Base-by-base conservation (phyloP, 64 coral and sea anemone species). In the Hydrozoanthus tunicans region DNA sequence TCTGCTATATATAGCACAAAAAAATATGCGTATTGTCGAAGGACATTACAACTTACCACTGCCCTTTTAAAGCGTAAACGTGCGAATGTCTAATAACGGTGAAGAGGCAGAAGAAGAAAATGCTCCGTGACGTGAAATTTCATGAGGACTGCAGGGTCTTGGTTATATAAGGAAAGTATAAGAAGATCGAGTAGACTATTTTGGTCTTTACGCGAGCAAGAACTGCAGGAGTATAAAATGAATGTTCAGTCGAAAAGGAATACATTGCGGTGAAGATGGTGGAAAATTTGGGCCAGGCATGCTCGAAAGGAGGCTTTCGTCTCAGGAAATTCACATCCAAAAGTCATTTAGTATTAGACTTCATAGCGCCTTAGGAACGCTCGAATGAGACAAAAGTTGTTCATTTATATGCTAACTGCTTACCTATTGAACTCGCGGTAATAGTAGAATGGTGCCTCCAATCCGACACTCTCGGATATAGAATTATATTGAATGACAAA, bases 21-120 rank as follows among this genome's bases (percentile, higher is more conserved):
- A 81, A 51, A 72, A 73, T 57, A 70, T 93, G 7, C 92, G 77
- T 1, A 27, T 58, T 57, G 78, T 54, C 12, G 75, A 93, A 43
- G 84, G 92, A 11, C 92, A 93, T 43, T 93, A 93, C 62, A 64
- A 81, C 73, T 62, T 93, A 7, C 82, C 73, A 63, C 74, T 93
- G 9, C 91, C 91, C 25, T 93, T 93, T 51, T 77, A 79, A 14
- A 58, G 79, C 56, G 32, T 51, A 8, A 43, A 89, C 58, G 85
- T 89, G 10, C 7, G 58, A 4, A 58, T 93, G 73, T 85, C 92
- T 24, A 81, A 93, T 57, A 93, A 93, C 68, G 58, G 77, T 8
- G 51, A 79, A 56, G 83, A 93, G 83, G 92, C 84, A 93, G 72
- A 66, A 59, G 72, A 89, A 80, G 85, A 93, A 89, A 74, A 93